A percentile compares a stretch with the other conserved stretches of the same genome.
phyloP scores from a whole-genome alignment of 2,113 vertebrate species.

The Aleadryas rufinucha region DNA sequence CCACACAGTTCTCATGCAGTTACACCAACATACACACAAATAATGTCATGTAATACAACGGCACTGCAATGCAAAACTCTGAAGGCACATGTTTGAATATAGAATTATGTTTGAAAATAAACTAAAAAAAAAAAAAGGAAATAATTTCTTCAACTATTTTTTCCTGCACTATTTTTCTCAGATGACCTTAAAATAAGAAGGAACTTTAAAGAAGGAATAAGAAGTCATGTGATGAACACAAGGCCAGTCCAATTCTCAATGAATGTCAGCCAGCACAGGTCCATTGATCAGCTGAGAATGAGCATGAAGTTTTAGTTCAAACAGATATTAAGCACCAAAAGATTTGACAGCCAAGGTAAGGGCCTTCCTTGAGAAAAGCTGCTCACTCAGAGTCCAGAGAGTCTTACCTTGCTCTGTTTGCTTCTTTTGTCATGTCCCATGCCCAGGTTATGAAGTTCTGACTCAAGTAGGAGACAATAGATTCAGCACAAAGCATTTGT shows the following conservation, averaged over 20 bases:
- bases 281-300: not conserved
- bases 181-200: too few species aligned
- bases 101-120: not conserved
- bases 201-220: too few species aligned
- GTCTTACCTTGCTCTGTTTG: slow-evolving; percentile 94
- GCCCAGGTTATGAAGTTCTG: slow-evolving; percentile 99
- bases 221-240: not conserved
- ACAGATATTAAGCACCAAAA: not conserved
- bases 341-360: not conserved
- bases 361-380: not conserved
- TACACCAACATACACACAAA: not conserved
- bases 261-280: not conserved
- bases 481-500: slow-evolving; percentile 98
- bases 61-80: not conserved
- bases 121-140: not conserved
- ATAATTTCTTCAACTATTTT: not conserved
- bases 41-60: not conserved
- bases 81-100: not conserved
- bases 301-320: not conserved
- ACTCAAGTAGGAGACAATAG: slow-evolving; percentile 97
- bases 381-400: not conserved
- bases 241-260: not conserved
- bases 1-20: not conserved
- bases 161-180: too few species aligned
- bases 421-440: slow-evolving; percentile 97